Percentiles rank a stretch among this genome's conserved stretches.
phyloP scores from a whole-genome alignment of 2,888 invertebrate species.

The Plagodis dolabraria region DNA sequence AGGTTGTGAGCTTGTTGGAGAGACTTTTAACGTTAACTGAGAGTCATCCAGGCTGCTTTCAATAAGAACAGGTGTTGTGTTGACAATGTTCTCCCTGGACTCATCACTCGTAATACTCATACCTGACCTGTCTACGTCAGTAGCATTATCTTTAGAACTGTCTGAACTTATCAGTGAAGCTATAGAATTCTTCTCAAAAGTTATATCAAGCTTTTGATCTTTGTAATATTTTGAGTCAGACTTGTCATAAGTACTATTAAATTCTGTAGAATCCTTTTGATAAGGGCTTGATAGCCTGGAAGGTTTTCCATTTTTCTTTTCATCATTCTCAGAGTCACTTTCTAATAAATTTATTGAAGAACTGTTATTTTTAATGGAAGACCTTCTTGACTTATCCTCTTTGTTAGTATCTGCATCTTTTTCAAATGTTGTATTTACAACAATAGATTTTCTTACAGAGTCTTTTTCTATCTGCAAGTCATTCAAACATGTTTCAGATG shows the following conservation, averaged over 20 bases:
- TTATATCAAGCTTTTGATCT: constrained; percentile 46
- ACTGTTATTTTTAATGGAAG: constrained; percentile 29
- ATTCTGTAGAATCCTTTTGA: constrained; percentile 9
- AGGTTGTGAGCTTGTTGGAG: constrained; percentile 6
- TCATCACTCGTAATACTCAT: constrained; percentile 74
- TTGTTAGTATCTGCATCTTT: constrained; percentile 16
- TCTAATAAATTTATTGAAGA: constrained; percentile 21
- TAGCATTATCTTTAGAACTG: constrained; percentile 47
- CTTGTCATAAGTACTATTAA: constrained; percentile 23
- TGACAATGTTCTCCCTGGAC: constrained; percentile 63
- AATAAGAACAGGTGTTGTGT: constrained; percentile 65
- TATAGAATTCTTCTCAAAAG: constrained; percentile 59
- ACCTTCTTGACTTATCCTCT: not conserved
- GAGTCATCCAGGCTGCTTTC: constrained; percentile 73
- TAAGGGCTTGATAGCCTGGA: constrained; percentile 6
- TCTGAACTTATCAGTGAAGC: constrained; percentile 64
- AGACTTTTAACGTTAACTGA: constrained; percentile 22
- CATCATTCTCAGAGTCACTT: constrained; percentile 7
- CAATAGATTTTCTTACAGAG: constrained; percentile 1
- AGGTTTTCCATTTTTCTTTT: constrained; percentile 13
- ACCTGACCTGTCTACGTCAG: constrained; percentile 57
- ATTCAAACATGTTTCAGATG: constrained; percentile 22
- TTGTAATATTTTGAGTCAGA: constrained; percentile 49
- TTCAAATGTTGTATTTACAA: constrained; percentile 25
- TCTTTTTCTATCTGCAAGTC: constrained; percentile 4